Percentiles rank a stretch among this genome's conserved stretches.
These are phyloP conservation scores for Scolanthus callimorphus DNA, from an alignment of 92 coral and sea anemone genomes.

Conservation along the genomic window DNA sequence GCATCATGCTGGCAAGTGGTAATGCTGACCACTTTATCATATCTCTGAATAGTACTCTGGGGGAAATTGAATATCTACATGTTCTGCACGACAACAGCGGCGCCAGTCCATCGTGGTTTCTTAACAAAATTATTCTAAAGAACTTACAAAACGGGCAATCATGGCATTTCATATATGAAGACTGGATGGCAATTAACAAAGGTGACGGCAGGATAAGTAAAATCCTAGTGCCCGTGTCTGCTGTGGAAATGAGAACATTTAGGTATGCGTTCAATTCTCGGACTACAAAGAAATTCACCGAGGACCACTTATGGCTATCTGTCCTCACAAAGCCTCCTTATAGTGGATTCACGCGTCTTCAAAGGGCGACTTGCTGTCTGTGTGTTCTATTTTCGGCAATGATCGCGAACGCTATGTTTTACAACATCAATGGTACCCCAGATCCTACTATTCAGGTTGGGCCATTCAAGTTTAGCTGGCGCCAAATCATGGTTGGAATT, in stretches of 20 bases:
- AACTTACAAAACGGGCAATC: conserved; percentile 38
- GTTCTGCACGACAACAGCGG: conserved; percentile 77
- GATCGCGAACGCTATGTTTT: conserved; percentile 83
- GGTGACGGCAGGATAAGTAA: conserved; percentile 73
- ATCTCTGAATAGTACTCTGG: conserved; percentile 45
- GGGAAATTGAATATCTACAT: conserved; percentile 50
- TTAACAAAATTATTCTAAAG: conserved; percentile 40
- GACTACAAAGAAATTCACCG: conserved; percentile 63
- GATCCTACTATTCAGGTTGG: conserved; percentile 77
- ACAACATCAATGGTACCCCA: conserved; percentile 33
- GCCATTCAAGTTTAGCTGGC: conserved; percentile 75
- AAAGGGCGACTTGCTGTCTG: conserved; percentile 76
- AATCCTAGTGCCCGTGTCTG: conserved; percentile 47
- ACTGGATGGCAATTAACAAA: conserved; percentile 67
- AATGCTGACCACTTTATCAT: conserved; percentile 60
- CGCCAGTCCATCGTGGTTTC: conserved; percentile 70
- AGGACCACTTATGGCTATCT: conserved; percentile 83
- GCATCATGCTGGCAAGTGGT: conserved; percentile 60
- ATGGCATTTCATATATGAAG: conserved; percentile 49
- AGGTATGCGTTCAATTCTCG: conserved; percentile 44
- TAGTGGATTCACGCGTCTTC: conserved; percentile 72
- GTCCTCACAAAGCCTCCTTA: conserved; percentile 68
- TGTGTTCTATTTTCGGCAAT: conserved; percentile 64
- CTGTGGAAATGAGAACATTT: conserved; percentile 45
- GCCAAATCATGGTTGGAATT: conserved; percentile 65